A percentile compares a stretch with the other conserved stretches of the same genome.
These are phyloP conservation scores for Lates calcarifer DNA, from an alignment of 2,113 vertebrate species.

Conservation along the genomic window DNA sequence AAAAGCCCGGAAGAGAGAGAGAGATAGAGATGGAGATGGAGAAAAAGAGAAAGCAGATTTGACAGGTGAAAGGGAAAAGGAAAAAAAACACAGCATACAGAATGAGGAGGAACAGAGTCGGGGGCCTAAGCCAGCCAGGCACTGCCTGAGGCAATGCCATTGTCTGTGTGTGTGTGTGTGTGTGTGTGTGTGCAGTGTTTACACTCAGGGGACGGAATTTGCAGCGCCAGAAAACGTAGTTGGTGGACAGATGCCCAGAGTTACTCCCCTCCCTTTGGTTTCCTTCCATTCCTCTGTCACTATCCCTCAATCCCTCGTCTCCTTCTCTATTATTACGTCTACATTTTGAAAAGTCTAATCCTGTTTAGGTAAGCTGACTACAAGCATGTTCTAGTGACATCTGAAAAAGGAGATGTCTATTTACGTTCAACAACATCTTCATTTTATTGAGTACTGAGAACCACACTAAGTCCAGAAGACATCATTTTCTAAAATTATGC, in stretches of 20 bases:
- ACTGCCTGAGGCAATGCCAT: slow-evolving; percentile 58
- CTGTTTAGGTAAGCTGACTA: slow-evolving; percentile 33
- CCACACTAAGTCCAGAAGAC: not conserved
- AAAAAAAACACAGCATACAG: slow-evolving; percentile 39
- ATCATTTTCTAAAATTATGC: not conserved
- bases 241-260: slow-evolving; percentile 50
- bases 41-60: slow-evolving; percentile 40
- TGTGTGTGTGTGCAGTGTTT: slow-evolving; percentile 22
- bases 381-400: slow-evolving; percentile 6
- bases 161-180: slow-evolving; percentile 34
- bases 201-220: slow-evolving; percentile 30
- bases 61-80: slow-evolving; percentile 56
- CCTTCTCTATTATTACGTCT: slow-evolving; percentile 10
- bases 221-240: slow-evolving; percentile 26
- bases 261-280: slow-evolving; percentile 1
- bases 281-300: slow-evolving; percentile 32
- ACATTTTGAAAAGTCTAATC: slow-evolving; percentile 40
- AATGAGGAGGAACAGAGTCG: slow-evolving; percentile 53
- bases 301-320: not conserved
- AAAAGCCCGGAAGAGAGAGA: not conserved
- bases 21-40: slow-evolving; percentile 29
- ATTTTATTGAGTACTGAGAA: not conserved
- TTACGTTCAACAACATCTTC: not conserved
- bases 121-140: slow-evolving; percentile 50
- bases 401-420: slow-evolving; percentile 14